Evolutionary conservation across 2,888 invertebrate genomes (phyloP).

Genomic region (Heliconius charithonia): DNA sequence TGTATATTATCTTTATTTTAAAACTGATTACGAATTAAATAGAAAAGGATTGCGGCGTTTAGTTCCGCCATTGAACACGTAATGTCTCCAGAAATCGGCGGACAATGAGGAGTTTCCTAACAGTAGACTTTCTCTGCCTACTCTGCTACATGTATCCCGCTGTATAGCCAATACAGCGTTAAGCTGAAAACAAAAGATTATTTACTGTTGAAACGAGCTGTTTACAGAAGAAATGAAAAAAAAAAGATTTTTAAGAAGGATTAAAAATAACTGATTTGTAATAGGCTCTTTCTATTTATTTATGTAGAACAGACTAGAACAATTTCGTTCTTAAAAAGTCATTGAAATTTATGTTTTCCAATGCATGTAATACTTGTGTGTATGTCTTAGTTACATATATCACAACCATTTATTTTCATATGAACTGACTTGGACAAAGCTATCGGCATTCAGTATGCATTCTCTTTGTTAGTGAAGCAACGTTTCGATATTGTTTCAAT

Average conservation of each 20-base stretch:
- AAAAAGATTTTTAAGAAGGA: too few species aligned
- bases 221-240: not conserved
- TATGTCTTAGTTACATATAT: not conserved
- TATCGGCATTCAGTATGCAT: conserved; percentile 5
- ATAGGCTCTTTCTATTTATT: not conserved
- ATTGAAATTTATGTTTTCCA: not conserved
- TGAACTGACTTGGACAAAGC: conserved; percentile 12
- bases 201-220: not conserved
- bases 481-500: conserved; percentile 13
- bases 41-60: not conserved
- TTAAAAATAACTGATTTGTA: not conserved
- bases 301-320: too few species aligned
- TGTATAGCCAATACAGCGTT: too few species aligned
- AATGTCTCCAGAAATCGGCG: too few species aligned
- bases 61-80: too few species aligned
- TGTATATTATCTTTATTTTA: not conserved
- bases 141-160: too few species aligned
- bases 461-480: conserved; percentile 15
- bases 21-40: not conserved
- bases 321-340: not conserved
- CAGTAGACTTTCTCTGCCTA: too few species aligned
- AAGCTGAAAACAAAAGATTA: not conserved
- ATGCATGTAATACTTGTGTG: not conserved
- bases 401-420: conserved; percentile 7
- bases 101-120: too few species aligned